A percentile compares a stretch with the other conserved stretches of the same genome.
phyloP scores from a whole-genome alignment of 2,797 vertebrate genomes.

The Neosalanx taihuensis region DNA sequence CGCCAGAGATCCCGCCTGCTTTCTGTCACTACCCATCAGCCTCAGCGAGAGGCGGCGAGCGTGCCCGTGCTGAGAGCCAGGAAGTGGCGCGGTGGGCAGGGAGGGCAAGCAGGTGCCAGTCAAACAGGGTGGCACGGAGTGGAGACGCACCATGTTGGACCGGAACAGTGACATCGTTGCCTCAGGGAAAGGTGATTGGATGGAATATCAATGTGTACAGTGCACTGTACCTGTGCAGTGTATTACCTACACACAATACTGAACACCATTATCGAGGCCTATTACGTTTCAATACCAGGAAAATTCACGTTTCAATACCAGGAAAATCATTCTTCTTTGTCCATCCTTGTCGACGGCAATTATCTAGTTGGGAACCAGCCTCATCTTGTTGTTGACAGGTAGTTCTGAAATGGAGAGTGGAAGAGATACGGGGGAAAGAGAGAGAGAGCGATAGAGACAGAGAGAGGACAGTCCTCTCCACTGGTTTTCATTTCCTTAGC shows the following conservation, averaged over 20 bases:
- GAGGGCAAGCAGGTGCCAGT: slow-evolving; percentile 33
- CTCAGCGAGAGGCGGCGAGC: slow-evolving; percentile 27
- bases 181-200: background rate
- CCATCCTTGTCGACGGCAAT: background rate
- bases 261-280: too few relatives aligned
- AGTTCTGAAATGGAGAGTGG: too few relatives aligned
- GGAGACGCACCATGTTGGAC: background rate
- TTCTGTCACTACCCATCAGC: slow-evolving; percentile 49
- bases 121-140: slow-evolving; percentile 8
- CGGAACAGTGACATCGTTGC: background rate
- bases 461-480: background rate
- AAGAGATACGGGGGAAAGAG: background rate
- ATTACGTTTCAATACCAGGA: too few relatives aligned
- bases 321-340: too few relatives aligned
- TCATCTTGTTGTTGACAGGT: background rate
- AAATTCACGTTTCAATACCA: too few relatives aligned
- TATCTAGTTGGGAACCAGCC: background rate
- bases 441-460: background rate
- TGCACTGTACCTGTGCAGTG: background rate
- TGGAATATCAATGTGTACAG: slow-evolving; percentile 1
- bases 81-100: slow-evolving; percentile 18
- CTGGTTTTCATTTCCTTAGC: slow-evolving; percentile 1
- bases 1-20: slow-evolving; percentile 33
- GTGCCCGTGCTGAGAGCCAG: slow-evolving; percentile 12
- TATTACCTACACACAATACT: background rate